Conservation (phyloP, 1,140 invertebrate species). For the Drosophila sp. region DNA sequence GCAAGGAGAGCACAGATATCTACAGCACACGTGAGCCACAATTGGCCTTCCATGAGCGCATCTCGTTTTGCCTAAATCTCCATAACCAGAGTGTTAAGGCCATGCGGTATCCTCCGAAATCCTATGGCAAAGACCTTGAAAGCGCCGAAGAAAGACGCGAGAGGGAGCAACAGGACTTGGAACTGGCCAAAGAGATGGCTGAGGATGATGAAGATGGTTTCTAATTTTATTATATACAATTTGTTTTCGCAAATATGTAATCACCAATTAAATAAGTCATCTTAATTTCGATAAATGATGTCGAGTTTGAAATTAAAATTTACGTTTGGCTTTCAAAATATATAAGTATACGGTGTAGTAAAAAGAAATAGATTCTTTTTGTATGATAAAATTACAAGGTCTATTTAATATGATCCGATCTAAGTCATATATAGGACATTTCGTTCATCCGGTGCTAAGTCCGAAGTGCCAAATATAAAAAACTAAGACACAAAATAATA, state of each 20-base stretch:
- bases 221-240: constrained; percentile 51
- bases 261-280: constrained; percentile 50
- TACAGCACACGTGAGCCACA: constrained; percentile 99
- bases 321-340: neutral
- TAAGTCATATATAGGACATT: too few species aligned
- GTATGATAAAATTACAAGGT: too few species aligned
- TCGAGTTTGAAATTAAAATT: neutral
- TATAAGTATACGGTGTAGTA: too few species aligned
- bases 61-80: constrained; percentile 98
- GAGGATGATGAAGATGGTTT: constrained; percentile 99
- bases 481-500: too few species aligned
- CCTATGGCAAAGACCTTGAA: constrained; percentile 98
- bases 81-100: constrained; percentile 99
- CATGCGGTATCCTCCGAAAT: constrained; percentile 99
- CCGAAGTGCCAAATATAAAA: too few species aligned
- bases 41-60: constrained; percentile 98
- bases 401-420: too few species aligned
- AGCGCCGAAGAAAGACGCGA: constrained; percentile 98
- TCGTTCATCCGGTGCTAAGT: too few species aligned
- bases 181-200: constrained; percentile 99
- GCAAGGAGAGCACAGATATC: constrained; percentile 98
- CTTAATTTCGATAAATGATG: neutral
- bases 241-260: constrained; percentile 34
- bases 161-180: constrained; percentile 98
- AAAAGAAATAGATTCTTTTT: too few species aligned